phyloP scores from a whole-genome alignment of 2,113 vertebrate species.

The Pomatorhinus ruficollis region DNA sequence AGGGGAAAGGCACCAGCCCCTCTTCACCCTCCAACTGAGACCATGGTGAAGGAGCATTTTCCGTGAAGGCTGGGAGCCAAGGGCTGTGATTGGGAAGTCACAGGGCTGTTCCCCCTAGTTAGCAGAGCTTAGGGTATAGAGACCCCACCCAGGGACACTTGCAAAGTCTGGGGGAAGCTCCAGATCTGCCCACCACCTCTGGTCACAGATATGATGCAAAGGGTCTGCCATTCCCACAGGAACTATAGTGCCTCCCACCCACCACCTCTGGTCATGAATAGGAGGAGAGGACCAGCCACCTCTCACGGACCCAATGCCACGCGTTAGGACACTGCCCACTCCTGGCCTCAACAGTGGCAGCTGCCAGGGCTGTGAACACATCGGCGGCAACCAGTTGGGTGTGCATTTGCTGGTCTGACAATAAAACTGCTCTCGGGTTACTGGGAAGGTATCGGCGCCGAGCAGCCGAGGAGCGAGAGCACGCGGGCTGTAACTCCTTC shows the following conservation, averaged over 20 bases:
- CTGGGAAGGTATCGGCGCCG: slow-evolving; percentile 49
- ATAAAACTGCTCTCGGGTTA: slow-evolving; percentile 45
- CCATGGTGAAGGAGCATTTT: not conserved
- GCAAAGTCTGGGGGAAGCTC: not conserved
- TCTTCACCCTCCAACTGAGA: not conserved
- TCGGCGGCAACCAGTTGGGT: not conserved
- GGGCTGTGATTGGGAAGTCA: not conserved
- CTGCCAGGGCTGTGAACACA: not conserved
- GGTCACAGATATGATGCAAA: not conserved
- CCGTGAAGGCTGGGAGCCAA: not conserved
- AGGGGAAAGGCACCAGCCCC: not conserved
- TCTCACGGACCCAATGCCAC: not conserved
- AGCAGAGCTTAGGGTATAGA: not conserved
- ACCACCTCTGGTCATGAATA: no score
- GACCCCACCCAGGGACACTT: accelerated
- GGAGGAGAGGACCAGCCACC: not conserved
- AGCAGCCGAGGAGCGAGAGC: slow-evolving; percentile 8
- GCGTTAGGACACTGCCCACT: accelerated
- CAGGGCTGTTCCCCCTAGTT: accelerated
- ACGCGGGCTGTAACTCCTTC: slow-evolving; percentile 41
- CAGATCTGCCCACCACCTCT: not conserved
- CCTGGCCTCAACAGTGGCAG: not conserved
- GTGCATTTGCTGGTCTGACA: not conserved
- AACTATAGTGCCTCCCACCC: not conserved
- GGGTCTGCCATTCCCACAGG: not conserved